Evolutionary conservation across 2,888 invertebrate species (phyloP).

Genomic region (Eupithecia tripunctaria): DNA sequence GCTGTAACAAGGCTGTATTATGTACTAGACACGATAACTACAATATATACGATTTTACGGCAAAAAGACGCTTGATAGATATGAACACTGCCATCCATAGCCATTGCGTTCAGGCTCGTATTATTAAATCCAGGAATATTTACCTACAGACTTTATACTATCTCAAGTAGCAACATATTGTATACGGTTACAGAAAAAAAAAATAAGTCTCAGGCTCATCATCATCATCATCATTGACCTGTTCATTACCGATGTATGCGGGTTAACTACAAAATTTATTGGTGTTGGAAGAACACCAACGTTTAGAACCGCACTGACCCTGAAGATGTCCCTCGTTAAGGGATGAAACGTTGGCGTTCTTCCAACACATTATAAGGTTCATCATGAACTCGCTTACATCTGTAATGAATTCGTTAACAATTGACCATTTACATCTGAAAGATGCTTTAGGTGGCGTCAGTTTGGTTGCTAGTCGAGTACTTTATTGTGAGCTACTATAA

Average conservation of each 20-base stretch:
- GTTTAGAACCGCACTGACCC: too few relatives aligned
- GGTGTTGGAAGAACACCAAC: too few relatives aligned
- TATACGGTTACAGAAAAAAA: not conserved
- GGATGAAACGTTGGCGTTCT: too few relatives aligned
- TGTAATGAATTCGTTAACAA: too few relatives aligned
- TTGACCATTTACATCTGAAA: too few relatives aligned
- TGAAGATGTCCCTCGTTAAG: too few relatives aligned
- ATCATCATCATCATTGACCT: not conserved
- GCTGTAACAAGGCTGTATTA: constrained; percentile 62
- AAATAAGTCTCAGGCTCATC: not conserved
- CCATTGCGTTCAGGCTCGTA: not conserved
- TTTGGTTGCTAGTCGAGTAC: not conserved
- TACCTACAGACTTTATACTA: not conserved
- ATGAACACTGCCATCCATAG: not conserved
- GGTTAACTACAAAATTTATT: too few relatives aligned
- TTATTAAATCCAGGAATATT: not conserved
- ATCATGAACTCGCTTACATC: too few relatives aligned
- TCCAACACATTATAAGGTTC: too few relatives aligned
- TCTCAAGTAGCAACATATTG: not conserved
- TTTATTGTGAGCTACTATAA: not conserved
- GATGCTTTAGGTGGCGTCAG: not conserved
- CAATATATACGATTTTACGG: constrained; percentile 21
- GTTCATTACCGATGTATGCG: too few relatives aligned
- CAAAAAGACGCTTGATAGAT: constrained; percentile 26
- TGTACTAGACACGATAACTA: constrained; percentile 49